Conservation (phyloP, 1,140 invertebrate genomes). For the Drosophila nasuta region DNA sequence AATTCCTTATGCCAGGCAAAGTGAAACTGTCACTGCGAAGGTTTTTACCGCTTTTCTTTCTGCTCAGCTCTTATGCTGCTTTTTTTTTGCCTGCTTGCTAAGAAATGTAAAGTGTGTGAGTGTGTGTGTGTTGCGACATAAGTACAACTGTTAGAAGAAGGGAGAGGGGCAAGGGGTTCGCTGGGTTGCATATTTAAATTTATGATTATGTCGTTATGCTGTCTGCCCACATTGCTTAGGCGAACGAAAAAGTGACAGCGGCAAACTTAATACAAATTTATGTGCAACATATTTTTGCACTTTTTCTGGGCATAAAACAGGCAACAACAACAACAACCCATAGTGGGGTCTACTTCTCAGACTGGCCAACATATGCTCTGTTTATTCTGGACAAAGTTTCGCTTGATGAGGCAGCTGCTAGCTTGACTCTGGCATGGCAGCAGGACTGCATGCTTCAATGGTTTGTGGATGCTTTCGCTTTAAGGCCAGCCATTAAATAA, state of each 20-base stretch:
- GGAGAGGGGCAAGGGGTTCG: conserved; percentile 11
- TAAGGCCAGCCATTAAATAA: conserved; percentile 66
- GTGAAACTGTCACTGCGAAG: conserved; percentile 79
- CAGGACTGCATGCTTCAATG: conserved; percentile 3
- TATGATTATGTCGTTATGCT: conserved; percentile 84
- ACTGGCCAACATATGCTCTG: conserved; percentile 47
- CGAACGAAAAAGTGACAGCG: conserved; percentile 77
- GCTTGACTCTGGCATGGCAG: not conserved
- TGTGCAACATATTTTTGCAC: conserved; percentile 83
- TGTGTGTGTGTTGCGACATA: not conserved
- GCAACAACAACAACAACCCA: not conserved
- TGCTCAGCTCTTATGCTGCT: conserved; percentile 5
- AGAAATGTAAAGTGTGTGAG: conserved; percentile 61
- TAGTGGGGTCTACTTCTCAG: not conserved
- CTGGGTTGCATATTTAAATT: conserved; percentile 82
- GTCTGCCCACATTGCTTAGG: conserved; percentile 74
- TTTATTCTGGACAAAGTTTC: conserved; percentile 43
- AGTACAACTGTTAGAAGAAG: not conserved
- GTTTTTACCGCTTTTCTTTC: conserved; percentile 47
- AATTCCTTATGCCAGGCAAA: conserved; percentile 74
- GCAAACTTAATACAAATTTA: conserved; percentile 83
- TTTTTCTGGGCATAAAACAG: conserved; percentile 49
- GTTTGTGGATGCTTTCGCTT: conserved; percentile 26
- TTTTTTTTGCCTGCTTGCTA: conserved; percentile 39
- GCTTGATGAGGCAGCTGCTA: conserved; percentile 27